Base-by-base conservation (phyloP, 2,888 invertebrate species). In the Lasioglossum lativentre region DNA sequence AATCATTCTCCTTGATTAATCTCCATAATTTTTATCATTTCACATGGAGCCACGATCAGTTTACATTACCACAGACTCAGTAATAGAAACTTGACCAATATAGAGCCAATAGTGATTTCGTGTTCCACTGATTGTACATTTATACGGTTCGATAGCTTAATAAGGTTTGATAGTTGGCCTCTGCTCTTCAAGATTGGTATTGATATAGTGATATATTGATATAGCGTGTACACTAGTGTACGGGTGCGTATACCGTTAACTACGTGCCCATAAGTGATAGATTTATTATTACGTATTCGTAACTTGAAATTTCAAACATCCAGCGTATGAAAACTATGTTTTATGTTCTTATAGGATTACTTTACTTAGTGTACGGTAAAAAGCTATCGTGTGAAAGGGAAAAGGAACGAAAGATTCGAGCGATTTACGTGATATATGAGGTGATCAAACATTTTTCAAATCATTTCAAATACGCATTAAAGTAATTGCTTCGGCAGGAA, bases 81-180 rank as follows among this genome's bases (percentile, higher is more conserved):
- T 34, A 27, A 63, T 40, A 75, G 59, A 75, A 63, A 63, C 12
- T 63, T 34, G 66, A 63, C n/a, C 66, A 27, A n/a, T 14, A 45
- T 30, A 63, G 2, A 63, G 42, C 19, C 4, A 63, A 45, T 42
- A 40, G 23, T 6, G 40, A 52, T 47, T 80, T 23, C n/a, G 2
- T 27, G 23, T 23, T 12, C 38, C 16, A 66, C 72, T 72, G 42
- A 8, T 42, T n/a, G 45, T 63, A 66, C 19, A 30, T 4, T 12
- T 14, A 38, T 4, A 6, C 34, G 63, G 47, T 38, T n/a, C n/a
- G 4, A 12, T 12, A 56, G 56, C n/a, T 56, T 4, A 47, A 19
- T 19, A 23, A 47, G 42, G 12, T 34, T 63, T 42, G 30, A 38
- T 4, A 16, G 27, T 30, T 42, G 42, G 66, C 23, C 19, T 23